Base-by-base conservation (phyloP, 2,888 invertebrate species). In the Eristalis arbustorum region DNA sequence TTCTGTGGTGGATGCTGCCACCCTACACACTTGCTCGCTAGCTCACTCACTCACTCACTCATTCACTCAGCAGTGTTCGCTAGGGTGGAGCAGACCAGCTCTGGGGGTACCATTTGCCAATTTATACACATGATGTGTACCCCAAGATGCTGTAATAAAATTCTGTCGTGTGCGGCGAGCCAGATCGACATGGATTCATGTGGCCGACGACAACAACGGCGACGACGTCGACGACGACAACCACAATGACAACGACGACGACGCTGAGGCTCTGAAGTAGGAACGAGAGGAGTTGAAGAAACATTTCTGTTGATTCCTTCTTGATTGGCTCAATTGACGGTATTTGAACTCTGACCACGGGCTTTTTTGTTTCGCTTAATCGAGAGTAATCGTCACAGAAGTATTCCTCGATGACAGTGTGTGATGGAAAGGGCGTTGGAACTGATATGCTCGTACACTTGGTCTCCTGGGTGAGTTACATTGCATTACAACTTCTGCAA, bases 261-360 rank as follows among this genome's bases (percentile, higher is more conserved):
- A 80, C 71, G 69, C 25, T 49, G 49, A 49, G 49, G 64, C 66
- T 66, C 69, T 28, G 61, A 78, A 72, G 57, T 73, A 72, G 67
- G 18, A 81, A 88, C 87, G 75, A 79, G 88, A 87, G 88, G 84
- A 84, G 79, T 88, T 88, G 89, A 90, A 87, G 87, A 83, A 79
- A 74, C 87, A 88, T 83, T 88, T 89, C 78, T 89, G 85, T 88
- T 88, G 89, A 89, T 88, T 87, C 88, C 88, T 88, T 78, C 90
- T 92, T 92, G 92, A 92, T 92, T 92, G 92, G 92, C 92, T 92
- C 91, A 92, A 92, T 92, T 92, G 92, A 91, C 90, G 90, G 91
- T 91, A 92, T 91, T 92, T 92, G 92, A 92, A 92, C 92, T 92
- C 91, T 92, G 92, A 92, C 91, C 92, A 80, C 78, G 59, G 66